phyloP scores from a whole-genome alignment of 2,888 invertebrate genomes.

The Lacanobia wlatinum region DNA sequence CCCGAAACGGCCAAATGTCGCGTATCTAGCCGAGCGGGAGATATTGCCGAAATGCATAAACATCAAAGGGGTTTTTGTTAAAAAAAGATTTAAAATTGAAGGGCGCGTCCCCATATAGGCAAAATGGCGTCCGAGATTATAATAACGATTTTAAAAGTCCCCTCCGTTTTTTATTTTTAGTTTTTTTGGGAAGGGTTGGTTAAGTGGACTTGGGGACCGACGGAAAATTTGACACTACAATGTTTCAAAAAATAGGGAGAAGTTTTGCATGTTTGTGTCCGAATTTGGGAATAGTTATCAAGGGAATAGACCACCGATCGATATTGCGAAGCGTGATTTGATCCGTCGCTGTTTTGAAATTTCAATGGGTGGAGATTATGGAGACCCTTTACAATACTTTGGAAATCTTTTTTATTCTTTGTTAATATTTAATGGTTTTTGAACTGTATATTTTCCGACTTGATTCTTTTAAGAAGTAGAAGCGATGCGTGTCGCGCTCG shows the following conservation, averaged over 20 bases:
- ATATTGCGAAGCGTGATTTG: slow-evolving; percentile 40
- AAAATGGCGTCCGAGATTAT: slow-evolving; percentile 90
- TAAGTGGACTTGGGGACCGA: slow-evolving; percentile 87
- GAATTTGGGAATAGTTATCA: slow-evolving; percentile 56
- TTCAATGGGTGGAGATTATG: slow-evolving; percentile 23
- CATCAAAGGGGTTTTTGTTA: slow-evolving; percentile 89
- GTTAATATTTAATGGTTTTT: background rate
- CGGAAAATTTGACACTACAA: slow-evolving; percentile 87
- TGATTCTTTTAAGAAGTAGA: background rate
- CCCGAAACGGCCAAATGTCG: slow-evolving; percentile 88
- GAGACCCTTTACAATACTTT: background rate
- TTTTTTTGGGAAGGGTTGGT: slow-evolving; percentile 85
- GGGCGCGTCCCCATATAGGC: slow-evolving; percentile 88
- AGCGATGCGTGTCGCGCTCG: too few relatives aligned
- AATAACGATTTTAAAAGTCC: slow-evolving; percentile 90
- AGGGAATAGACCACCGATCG: slow-evolving; percentile 52
- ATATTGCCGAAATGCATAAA: slow-evolving; percentile 89
- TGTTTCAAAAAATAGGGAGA: slow-evolving; percentile 84
- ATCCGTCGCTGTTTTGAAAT: slow-evolving; percentile 31
- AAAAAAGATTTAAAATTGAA: slow-evolving; percentile 89
- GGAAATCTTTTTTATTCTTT: slow-evolving; percentile 14
- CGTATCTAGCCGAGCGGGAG: slow-evolving; percentile 83
- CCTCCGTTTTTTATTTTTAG: slow-evolving; percentile 84
- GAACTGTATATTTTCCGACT: background rate
- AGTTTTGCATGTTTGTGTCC: slow-evolving; percentile 76